Base-by-base conservation (phyloP, 1,140 invertebrate genomes). In the Drosophila tani region DNA sequence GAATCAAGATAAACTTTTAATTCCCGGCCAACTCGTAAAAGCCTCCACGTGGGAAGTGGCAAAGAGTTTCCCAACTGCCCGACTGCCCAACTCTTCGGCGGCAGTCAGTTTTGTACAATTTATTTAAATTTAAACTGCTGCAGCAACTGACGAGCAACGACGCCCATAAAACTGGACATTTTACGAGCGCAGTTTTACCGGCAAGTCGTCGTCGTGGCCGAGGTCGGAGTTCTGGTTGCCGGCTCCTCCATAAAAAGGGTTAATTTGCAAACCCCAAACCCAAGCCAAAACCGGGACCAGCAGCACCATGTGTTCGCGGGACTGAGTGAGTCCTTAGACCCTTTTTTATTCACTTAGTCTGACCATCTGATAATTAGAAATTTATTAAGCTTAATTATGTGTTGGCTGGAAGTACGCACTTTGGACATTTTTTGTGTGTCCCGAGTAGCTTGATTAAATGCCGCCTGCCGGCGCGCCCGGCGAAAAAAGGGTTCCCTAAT, bases 321-420 rank as follows among this genome's bases (percentile, higher is more conserved):
- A 29, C 35, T 38, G 46, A 62, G 57, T 68, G 75, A 80, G 76
- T 88, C 77, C 77, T 88, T 78, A 40, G 73, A 75, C 67, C 85
- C 78, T 81, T 90, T 84, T 88, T 86, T 79, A 64, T 85, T 88
- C 80, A 88, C 81, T 90, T 85, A 91, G 63, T 68, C 51, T 77
- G 69, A 73, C 81, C 83, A 91, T 91, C 83, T 85, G 81, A 91
- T 91, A 91, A 91, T 91, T 91, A 91, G 73, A 82, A 88, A 82
- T 91, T 91, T 91, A 91, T 91, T 91, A 91, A 82, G 81, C 84
- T 79, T 87, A 82, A 91, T 88, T 88, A 91, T 91, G 83, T 91
- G 88, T 91, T 82, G 75, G 53, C 74, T 78, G 62, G 46, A 85
- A 91, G 78, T 90, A 90, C 85, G 79, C 85, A 82, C 81, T 90